These are phyloP conservation scores for Ommatoiulus sabulosus DNA, from an alignment of 2,888 invertebrate genomes.

Conservation along the genomic window DNA sequence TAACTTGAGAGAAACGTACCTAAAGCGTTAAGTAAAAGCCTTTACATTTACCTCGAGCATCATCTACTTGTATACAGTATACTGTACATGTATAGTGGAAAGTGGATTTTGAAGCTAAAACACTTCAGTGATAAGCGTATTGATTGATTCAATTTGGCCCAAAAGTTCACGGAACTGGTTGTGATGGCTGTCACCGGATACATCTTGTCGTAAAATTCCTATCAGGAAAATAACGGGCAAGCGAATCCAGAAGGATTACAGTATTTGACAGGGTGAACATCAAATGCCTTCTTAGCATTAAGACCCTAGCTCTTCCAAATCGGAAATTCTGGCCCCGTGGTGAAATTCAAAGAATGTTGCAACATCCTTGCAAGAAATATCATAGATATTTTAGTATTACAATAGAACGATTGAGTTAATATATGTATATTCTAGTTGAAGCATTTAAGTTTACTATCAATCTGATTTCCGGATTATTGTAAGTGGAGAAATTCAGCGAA, in stretches of 20 bases:
- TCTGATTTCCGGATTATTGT: no score
- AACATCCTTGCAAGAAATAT: no score
- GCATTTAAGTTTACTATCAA: no score
- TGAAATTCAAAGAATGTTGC: no score
- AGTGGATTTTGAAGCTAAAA: background rate
- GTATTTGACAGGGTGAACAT: background rate
- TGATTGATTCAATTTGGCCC: background rate
- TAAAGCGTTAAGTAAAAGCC: background rate
- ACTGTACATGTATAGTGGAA: no score
- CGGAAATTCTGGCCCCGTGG: background rate
- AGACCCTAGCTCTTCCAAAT: background rate
- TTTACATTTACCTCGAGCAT: background rate
- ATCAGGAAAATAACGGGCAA: background rate
- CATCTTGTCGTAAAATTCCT: conserved; percentile 18
- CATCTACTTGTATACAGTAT: no score
- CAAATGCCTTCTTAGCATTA: conserved; percentile 24
- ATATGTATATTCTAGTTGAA: no score
- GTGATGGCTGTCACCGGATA: conserved; percentile 39
- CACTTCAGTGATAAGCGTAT: background rate
- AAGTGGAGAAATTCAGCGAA: no score
- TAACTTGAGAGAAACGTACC: no score
- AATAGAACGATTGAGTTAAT: no score
- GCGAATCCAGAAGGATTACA: background rate
- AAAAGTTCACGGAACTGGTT: background rate
- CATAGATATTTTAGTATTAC: no score